Conservation (phyloP, 2,797 vertebrate species). For the Pangasius macronema region DNA sequence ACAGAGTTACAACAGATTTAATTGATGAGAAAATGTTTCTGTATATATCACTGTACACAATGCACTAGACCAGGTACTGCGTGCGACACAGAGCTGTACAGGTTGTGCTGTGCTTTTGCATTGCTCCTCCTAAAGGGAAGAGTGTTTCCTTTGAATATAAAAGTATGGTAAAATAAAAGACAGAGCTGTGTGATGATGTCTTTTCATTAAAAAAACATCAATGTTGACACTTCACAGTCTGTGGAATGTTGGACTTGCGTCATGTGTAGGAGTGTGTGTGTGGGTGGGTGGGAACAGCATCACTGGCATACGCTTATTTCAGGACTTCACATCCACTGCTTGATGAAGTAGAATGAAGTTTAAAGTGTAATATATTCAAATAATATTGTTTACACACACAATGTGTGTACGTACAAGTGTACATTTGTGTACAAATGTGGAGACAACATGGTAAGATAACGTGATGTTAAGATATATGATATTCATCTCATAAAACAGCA, state of each 20-base stretch:
- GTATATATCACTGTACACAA: neutral
- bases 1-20: neutral
- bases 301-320: conserved; percentile 43
- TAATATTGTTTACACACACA: neutral
- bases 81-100: neutral
- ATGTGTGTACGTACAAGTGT: too few relatives aligned
- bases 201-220: conserved; percentile 26
- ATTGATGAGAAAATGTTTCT: neutral
- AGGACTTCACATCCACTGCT: conserved; percentile 39
- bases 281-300: conserved; percentile 48
- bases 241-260: conserved; percentile 35
- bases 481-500: conserved; percentile 18
- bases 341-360: neutral
- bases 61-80: conserved; percentile 4
- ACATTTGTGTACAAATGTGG: too few relatives aligned
- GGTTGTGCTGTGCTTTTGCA: neutral
- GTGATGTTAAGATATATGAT: too few relatives aligned
- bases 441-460: too few relatives aligned
- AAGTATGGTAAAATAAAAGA: neutral
- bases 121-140: neutral
- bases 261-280: conserved; percentile 45
- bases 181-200: neutral
- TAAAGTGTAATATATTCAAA: neutral
- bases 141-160: neutral
- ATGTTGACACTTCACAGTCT: conserved; percentile 33